phyloP scores from a whole-genome alignment of 2,888 invertebrate genomes.

The Nephrocerus scutellatus region DNA sequence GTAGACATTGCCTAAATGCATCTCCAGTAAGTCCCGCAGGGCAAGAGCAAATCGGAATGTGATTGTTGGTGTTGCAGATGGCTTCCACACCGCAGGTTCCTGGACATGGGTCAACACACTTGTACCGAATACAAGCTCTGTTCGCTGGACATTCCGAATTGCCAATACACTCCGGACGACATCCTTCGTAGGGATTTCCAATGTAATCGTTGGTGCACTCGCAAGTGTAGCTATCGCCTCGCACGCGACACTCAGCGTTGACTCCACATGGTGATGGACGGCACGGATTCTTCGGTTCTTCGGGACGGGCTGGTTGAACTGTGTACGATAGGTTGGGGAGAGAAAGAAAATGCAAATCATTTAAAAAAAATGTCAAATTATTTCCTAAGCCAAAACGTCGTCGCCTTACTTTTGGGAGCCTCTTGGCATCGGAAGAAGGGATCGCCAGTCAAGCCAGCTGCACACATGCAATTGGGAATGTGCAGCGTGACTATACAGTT shows the following conservation, averaged over 20 bases:
- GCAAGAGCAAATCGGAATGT: slow-evolving; percentile 59
- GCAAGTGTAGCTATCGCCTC: slow-evolving; percentile 54
- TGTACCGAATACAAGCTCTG: slow-evolving; percentile 72
- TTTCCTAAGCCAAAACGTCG: too few species aligned
- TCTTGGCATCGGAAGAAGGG: slow-evolving; percentile 61
- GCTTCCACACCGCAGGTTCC: slow-evolving; percentile 79
- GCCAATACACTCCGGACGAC: slow-evolving; percentile 77
- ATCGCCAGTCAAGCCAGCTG: slow-evolving; percentile 60
- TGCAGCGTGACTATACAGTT: slow-evolving; percentile 70
- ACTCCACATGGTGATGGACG: slow-evolving; percentile 66
- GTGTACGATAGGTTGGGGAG: neutral
- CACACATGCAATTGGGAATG: slow-evolving; percentile 67
- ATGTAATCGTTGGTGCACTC: slow-evolving; percentile 57
- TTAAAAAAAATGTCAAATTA: neutral
- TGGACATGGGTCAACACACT: slow-evolving; percentile 76
- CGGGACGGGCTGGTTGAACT: slow-evolving; percentile 27
- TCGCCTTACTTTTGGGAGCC: slow-evolving; percentile 39
- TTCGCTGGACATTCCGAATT: slow-evolving; percentile 81
- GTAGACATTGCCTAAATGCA: slow-evolving; percentile 53
- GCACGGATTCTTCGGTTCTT: slow-evolving; percentile 55
- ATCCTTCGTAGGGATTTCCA: slow-evolving; percentile 69
- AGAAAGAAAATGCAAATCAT: neutral
- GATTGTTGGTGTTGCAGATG: slow-evolving; percentile 67
- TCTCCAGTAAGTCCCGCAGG: slow-evolving; percentile 58
- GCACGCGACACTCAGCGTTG: slow-evolving; percentile 58